Evolutionary conservation across 2,888 invertebrate species (phyloP).

Genomic region (Dusona sp.): DNA sequence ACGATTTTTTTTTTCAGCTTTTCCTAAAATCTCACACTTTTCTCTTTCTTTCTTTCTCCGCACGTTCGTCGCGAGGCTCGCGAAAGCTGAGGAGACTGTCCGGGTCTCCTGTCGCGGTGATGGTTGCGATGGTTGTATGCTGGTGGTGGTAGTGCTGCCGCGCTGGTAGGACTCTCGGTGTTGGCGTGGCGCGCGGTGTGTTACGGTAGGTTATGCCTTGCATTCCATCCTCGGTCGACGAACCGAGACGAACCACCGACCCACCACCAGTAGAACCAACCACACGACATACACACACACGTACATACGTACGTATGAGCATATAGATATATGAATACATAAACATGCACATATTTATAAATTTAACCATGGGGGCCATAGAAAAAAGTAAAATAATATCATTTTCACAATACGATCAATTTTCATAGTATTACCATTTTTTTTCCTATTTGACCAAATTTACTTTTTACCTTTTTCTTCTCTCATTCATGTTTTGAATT

Average conservation of each 20-base stretch:
- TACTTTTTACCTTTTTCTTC: neutral
- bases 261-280: conserved; percentile 40
- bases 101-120: conserved; percentile 35
- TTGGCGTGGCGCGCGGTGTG: conserved; percentile 77
- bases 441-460: neutral
- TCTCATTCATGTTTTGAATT: neutral
- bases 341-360: neutral
- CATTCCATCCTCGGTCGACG: conserved; percentile 83
- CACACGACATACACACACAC: conserved; percentile 39
- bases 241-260: conserved; percentile 80
- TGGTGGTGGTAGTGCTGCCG: conserved; percentile 38
- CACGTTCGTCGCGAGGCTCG: conserved; percentile 51
- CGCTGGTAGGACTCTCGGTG: conserved; percentile 67
- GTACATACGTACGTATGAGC: neutral
- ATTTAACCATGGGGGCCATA: neutral
- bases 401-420: neutral
- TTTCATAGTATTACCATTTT: neutral
- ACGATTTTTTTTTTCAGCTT: neutral
- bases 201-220: conserved; percentile 84
- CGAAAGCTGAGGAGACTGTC: conserved; percentile 66
- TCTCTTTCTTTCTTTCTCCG: neutral
- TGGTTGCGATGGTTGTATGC: neutral
- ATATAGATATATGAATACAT: neutral
- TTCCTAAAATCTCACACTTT: conserved; percentile 6
- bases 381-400: neutral